Percentiles rank a stretch among this genome's conserved stretches.
phyloP scores from a whole-genome alignment of 1,140 invertebrate genomes.

The Thalassaphorura encarpata region DNA sequence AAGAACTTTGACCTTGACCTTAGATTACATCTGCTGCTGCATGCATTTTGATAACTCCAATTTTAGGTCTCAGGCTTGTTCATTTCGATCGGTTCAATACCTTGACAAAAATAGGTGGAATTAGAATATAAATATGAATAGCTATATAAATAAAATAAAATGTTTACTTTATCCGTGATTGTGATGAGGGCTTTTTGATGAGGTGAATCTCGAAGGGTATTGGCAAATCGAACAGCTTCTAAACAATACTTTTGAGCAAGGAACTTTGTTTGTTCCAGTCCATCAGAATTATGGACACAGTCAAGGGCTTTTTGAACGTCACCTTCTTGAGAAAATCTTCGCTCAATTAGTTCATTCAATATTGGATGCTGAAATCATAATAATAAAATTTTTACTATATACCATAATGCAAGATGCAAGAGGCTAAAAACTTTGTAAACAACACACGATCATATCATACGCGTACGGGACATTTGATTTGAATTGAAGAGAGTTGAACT shows the following conservation, averaged over 20 bases:
- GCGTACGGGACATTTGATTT: no score
- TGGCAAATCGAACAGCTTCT: conserved; percentile 68
- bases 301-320: conserved; percentile 89
- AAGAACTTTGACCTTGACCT: no score
- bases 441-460: no score
- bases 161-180: conserved; percentile 67
- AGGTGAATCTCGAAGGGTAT: conserved; percentile 62
- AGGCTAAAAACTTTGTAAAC: no score
- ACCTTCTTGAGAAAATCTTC: conserved; percentile 82
- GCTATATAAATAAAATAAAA: no score
- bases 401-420: not conserved
- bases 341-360: conserved; percentile 91
- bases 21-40: no score
- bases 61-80: no score
- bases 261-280: conserved; percentile 80
- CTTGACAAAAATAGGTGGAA: conserved; percentile 2
- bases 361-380: conserved; percentile 49
- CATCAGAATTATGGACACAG: conserved; percentile 80
- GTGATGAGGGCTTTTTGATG: conserved; percentile 74
- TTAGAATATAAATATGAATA: not conserved
- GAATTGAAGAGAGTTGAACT: no score
- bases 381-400: not conserved
- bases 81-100: conserved; percentile 28
- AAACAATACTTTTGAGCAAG: conserved; percentile 85
- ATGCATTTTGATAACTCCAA: no score